Evolutionary conservation across 53 echinoderm and acorn worm species (phyloP), one percentile per base, ranked within the genome.

Genomic region (Echinometra lucunter): DNA sequence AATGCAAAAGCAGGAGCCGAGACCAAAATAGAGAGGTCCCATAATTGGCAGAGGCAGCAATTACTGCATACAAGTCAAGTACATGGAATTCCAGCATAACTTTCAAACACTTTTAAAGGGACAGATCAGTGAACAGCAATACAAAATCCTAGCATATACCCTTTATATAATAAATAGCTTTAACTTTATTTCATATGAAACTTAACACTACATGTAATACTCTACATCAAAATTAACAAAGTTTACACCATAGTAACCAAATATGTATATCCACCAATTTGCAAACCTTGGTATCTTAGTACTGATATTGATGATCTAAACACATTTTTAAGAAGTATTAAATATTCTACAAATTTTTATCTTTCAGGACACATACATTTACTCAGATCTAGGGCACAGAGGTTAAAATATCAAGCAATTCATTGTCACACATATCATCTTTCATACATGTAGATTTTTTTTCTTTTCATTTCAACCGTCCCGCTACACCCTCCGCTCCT

Each of bases 21-120:
- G 81, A 81, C 81, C 6, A 81, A 81, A 81, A 81, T 85, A 85
- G 85, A 85, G 85, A 85, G 45, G 45, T 49, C 85, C 45, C 15
- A 16, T 47, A n/a, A 85, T 85, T 53, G 85, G 49, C n/a, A 28
- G n/a, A 49, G 49, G 42, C 78, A 34, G 69, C 69, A 69, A 69
- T 69, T 69, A 63, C 63, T 63, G 63, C 63, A 15, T 63, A 63
- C 63, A 63, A 21, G 63, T 63, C 17, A 9, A 34, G 12, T 11
- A 69, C 69, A 32, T 69, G 10, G 19, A 69, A 34, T 69, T 69
- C 69, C 63, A 63, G 63, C 63, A 32, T 34, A 69, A 34, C 34
- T 69, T 69, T 32, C 69, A 2, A 69, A 69, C 34, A 69, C 30
- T 32, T 69, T 69, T 69, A 69, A 69, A 69, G 34, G 69, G 10